A percentile compares a stretch with the other conserved stretches of the same genome.
Evolutionary conservation across 2,797 vertebrate genomes (phyloP).

Genomic region (Galagoides demidoff): DNA sequence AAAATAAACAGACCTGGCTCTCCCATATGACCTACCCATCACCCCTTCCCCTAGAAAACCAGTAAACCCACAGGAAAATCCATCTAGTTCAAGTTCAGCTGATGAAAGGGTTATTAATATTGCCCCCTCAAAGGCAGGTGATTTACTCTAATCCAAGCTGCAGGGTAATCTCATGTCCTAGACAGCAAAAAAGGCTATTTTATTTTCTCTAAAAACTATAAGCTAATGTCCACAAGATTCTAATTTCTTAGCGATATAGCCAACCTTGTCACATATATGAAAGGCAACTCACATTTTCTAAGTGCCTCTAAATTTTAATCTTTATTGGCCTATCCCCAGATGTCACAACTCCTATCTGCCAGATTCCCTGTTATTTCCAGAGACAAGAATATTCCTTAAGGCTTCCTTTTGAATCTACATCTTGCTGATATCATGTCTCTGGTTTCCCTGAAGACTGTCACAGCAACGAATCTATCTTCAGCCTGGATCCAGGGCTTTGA

Average conservation of each 20-base stretch:
- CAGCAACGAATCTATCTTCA: conserved; percentile 60
- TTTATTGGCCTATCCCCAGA: conserved; percentile 64
- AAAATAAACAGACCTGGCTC: neutral
- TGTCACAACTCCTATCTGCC: conserved; percentile 55
- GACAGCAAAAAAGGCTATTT: conserved; percentile 4
- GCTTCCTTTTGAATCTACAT: conserved; percentile 45
- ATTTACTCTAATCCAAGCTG: conserved; percentile 20
- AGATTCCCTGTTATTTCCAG: conserved; percentile 60
- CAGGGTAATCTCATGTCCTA: neutral
- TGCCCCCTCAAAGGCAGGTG: neutral
- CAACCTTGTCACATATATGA: conserved; percentile 37
- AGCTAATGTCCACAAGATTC: conserved; percentile 6
- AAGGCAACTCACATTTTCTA: conserved; percentile 59
- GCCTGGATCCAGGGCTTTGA: conserved; percentile 42
- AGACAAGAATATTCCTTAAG: conserved; percentile 66
- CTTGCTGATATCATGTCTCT: conserved; percentile 53
- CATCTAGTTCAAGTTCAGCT: neutral
- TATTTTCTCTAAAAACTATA: neutral
- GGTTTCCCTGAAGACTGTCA: conserved; percentile 54
- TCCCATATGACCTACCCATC: neutral
- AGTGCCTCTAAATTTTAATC: conserved; percentile 45
- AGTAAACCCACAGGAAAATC: neutral
- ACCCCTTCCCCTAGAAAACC: neutral
- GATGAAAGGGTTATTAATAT: neutral
- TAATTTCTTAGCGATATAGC: conserved; percentile 31